phyloP scores from a whole-genome alignment of 1,140 invertebrate genomes.

The Lasioglossum baleicum region DNA sequence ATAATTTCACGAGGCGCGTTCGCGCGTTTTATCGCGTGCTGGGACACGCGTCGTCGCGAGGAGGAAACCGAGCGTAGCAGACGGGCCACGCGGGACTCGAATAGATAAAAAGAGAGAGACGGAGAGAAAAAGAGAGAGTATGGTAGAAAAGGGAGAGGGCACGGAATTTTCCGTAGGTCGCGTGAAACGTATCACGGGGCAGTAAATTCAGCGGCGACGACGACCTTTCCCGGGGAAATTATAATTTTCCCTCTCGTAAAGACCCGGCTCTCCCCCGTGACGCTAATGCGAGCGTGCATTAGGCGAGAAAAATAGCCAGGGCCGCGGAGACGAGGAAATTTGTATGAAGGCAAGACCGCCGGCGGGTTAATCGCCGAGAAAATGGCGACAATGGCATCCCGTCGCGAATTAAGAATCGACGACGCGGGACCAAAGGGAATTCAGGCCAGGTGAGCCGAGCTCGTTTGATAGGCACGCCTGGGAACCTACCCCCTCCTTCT shows the following conservation, averaged over 20 bases:
- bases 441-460: not conserved
- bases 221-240: conserved; percentile 73
- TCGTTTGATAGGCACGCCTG: too few relatives aligned
- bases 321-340: conserved; percentile 64
- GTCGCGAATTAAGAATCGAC: conserved; percentile 61
- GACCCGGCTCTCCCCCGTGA: conserved; percentile 70
- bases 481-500: too few relatives aligned
- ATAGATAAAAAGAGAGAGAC: not conserved
- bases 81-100: not conserved
- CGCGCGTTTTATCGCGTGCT: conserved; percentile 2
- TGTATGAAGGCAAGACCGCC: conserved; percentile 63
- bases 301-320: conserved; percentile 74
- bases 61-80: not conserved
- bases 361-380: conserved; percentile 74
- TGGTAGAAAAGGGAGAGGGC: not conserved
- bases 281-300: conserved; percentile 77
- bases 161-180: conserved; percentile 34
- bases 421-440: conserved; percentile 36
- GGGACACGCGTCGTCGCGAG: not conserved
- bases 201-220: conserved; percentile 68
- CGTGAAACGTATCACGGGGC: conserved; percentile 67
- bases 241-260: conserved; percentile 76
- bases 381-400: conserved; percentile 69
- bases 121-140: not conserved
- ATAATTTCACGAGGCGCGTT: conserved; percentile 10